phyloP scores from a whole-genome alignment of 2,113 vertebrate genomes.

The Pogona vitticeps region DNA sequence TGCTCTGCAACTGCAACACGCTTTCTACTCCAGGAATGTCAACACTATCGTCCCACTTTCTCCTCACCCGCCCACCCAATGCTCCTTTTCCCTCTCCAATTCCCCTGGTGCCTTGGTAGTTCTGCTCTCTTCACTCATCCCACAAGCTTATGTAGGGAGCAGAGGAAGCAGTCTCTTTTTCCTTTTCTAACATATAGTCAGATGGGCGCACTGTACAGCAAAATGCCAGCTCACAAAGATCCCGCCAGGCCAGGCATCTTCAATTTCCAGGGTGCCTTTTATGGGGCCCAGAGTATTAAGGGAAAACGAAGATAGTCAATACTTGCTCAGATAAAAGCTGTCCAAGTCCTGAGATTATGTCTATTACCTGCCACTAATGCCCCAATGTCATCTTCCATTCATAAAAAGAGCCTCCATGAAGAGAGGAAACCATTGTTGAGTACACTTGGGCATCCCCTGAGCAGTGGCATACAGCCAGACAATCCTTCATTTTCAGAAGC shows the following conservation, averaged over 20 bases:
- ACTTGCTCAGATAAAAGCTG: background rate
- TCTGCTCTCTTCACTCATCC: background rate
- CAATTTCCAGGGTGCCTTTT: background rate
- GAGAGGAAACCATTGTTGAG: too few species aligned
- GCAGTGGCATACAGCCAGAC: too few species aligned
- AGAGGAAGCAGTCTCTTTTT: background rate
- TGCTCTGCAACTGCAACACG: background rate
- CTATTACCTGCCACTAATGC: background rate
- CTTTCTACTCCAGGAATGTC: background rate
- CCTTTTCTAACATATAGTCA: background rate
- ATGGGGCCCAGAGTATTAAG: background rate
- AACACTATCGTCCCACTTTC: background rate
- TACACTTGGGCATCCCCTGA: too few species aligned
- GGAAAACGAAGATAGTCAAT: background rate
- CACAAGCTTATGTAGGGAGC: background rate
- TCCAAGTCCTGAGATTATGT: background rate
- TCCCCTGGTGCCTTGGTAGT: background rate
- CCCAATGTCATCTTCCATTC: background rate
- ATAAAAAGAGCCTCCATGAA: too few species aligned
- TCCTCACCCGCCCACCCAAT: background rate
- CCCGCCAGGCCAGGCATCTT: background rate
- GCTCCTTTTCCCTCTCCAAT: background rate
- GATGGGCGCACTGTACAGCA: too few species aligned
- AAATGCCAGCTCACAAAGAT: background rate
- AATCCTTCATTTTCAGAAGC: too few species aligned